phyloP scores from a whole-genome alignment of 2,113 vertebrate genomes.

The Zingel zingel region DNA sequence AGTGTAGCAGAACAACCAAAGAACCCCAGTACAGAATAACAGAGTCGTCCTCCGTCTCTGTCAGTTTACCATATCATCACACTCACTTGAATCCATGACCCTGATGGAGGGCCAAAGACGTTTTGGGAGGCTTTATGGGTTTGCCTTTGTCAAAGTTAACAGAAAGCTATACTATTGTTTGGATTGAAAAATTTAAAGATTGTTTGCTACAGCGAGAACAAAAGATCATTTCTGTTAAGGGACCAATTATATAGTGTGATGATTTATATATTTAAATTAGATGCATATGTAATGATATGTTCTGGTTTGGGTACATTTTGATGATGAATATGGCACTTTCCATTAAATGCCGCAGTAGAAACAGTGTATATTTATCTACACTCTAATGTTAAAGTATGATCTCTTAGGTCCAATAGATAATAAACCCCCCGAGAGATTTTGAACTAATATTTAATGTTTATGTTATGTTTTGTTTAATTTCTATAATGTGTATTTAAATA shows the following conservation, averaged over 20 bases:
- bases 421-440: conserved; percentile 56
- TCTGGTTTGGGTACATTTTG: conserved; percentile 42
- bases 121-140: conserved; percentile 52
- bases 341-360: conserved; percentile 42
- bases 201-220: conserved; percentile 40
- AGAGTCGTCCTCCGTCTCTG: conserved; percentile 32
- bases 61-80: conserved; percentile 49
- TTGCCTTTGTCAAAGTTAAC: conserved; percentile 35
- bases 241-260: conserved; percentile 73
- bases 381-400: conserved; percentile 53
- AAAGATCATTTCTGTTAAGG: conserved; percentile 59
- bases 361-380: conserved; percentile 52
- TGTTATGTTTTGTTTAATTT: conserved; percentile 56
- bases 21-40: conserved; percentile 47
- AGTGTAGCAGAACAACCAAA: conserved; percentile 65
- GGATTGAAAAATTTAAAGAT: conserved; percentile 28
- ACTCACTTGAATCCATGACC: conserved; percentile 67
- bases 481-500: conserved; percentile 74
- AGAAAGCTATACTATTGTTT: conserved; percentile 41
- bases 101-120: conserved; percentile 23
- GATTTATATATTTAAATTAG: conserved; percentile 51
- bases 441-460: conserved; percentile 71
- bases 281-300: conserved; percentile 40
- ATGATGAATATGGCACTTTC: conserved; percentile 46
- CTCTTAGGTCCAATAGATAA: conserved; percentile 74